Percentiles rank a stretch among this genome's conserved stretches.
Conservation (phyloP, 2,888 invertebrate species). For the Acronicta aceris region DNA sequence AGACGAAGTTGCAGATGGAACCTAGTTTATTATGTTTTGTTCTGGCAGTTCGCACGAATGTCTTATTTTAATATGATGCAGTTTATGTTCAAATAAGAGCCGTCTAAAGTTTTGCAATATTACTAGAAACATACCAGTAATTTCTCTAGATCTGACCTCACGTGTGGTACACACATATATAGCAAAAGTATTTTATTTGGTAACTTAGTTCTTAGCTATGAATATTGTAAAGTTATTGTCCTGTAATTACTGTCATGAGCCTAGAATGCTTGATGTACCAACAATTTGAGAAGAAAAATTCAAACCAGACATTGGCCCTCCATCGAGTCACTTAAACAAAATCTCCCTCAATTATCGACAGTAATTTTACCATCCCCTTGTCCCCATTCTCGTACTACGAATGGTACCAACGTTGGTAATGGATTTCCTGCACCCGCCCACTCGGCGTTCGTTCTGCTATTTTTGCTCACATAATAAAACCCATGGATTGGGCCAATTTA, state of each 20-base stretch:
- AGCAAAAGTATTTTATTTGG: no score
- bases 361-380: constrained; percentile 26
- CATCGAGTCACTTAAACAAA: constrained; percentile 7
- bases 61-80: neutral
- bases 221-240: no score
- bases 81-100: neutral
- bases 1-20: no score
- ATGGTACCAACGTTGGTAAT: constrained; percentile 67
- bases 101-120: neutral
- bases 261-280: no score
- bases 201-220: no score
- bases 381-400: constrained; percentile 28
- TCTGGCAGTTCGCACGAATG: neutral
- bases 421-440: constrained; percentile 75
- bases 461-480: constrained; percentile 67
- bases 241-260: no score
- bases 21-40: no score
- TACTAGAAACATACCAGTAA: neutral
- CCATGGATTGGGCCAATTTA: constrained; percentile 65
- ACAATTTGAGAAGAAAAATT: no score
- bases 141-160: no score
- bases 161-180: no score
- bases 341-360: constrained; percentile 53
- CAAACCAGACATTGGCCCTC: constrained; percentile 3
- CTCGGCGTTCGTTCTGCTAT: constrained; percentile 67